phyloP scores from a whole-genome alignment of 2,888 invertebrate species.

The Ophion obscuratus region DNA sequence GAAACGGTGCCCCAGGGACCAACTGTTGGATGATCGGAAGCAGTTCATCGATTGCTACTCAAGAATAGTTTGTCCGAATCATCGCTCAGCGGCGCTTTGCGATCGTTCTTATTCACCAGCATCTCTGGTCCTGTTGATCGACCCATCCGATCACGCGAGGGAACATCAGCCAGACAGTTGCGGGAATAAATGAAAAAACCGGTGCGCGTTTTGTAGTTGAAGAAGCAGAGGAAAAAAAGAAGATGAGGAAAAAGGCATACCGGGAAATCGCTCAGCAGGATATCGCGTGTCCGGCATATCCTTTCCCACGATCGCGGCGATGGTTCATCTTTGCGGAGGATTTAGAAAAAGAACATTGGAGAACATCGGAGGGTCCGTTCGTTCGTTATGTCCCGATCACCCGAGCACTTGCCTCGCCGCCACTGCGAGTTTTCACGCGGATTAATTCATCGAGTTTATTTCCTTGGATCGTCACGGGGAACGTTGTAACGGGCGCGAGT shows the following conservation, averaged over 20 bases:
- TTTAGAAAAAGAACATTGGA: constrained; percentile 28
- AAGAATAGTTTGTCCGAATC: neutral
- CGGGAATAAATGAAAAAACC: neutral
- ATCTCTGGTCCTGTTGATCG: neutral
- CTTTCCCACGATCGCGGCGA: constrained; percentile 60
- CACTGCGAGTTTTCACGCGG: constrained; percentile 29
- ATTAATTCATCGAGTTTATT: constrained; percentile 43
- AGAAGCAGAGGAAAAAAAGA: constrained; percentile 2
- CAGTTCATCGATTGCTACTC: neutral
- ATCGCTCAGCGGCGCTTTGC: neutral
- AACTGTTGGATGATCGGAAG: neutral
- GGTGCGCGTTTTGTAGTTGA: neutral
- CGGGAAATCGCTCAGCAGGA: constrained; percentile 62
- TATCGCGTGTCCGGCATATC: constrained; percentile 65
- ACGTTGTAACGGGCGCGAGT: constrained; percentile 11
- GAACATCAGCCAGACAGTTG: constrained; percentile 25
- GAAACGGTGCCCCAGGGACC: neutral
- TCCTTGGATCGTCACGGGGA: neutral
- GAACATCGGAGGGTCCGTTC: neutral
- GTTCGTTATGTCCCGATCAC: constrained; percentile 9
- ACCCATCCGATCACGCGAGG: constrained; percentile 39
- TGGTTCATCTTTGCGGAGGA: constrained; percentile 38
- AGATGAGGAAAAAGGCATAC: constrained; percentile 29
- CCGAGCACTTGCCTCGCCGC: neutral
- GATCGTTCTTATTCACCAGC: neutral